Evolutionary conservation across 2,797 vertebrate species (phyloP), one percentile per base, ranked within the genome.

Genomic region (Merluccius polli): DNA sequence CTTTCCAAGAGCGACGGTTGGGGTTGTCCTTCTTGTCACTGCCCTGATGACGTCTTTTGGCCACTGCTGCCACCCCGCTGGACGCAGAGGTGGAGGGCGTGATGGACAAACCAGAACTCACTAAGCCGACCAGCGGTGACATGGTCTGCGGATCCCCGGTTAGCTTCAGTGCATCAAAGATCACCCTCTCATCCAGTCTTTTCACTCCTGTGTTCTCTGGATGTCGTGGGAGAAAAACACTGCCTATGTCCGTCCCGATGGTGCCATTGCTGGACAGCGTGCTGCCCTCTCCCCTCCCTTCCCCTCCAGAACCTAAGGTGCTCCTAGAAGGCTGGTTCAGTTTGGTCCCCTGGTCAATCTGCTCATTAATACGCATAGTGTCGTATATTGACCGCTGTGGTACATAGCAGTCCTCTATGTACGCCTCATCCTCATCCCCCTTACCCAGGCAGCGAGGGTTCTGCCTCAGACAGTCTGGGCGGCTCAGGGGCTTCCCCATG

Each of bases 321-420:
- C 95, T 96, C 89, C 98, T 96, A 33, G 97, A 98, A 9, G 96
- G 95, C 86, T 97, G 97, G 85, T 93, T 95, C 77, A 97, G 93
- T 90, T 98, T 99, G 73, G 95, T 92, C 67, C 98, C 97, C 88
- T 98, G 97, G 88, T 99, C 98, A 75, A 99, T 99, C 86, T 99
- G 97, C 87, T 99, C 98, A 63, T 99, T 99, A 83, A 99, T 99
- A 72, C 98, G 95, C 97, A 99, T 98, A 0, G 98, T 99, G 83
- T 99, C 98, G 21, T 99, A 99, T 71, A 99, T 99, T 29, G 98
- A 99, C 52, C 98, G 89, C 91, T 99, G 98, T 18, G 98, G 98
- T 77, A 99, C 97, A 69, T 99, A 99, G 87, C 97, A 99, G 82
- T 99, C 98, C 85, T 99, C 98, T 75, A 99, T 99, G 87, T 99